Percentiles rank a stretch among this genome's conserved stretches.
Evolutionary conservation across 2,797 vertebrate species (phyloP).

Genomic region (Vespertilio murinus): DNA sequence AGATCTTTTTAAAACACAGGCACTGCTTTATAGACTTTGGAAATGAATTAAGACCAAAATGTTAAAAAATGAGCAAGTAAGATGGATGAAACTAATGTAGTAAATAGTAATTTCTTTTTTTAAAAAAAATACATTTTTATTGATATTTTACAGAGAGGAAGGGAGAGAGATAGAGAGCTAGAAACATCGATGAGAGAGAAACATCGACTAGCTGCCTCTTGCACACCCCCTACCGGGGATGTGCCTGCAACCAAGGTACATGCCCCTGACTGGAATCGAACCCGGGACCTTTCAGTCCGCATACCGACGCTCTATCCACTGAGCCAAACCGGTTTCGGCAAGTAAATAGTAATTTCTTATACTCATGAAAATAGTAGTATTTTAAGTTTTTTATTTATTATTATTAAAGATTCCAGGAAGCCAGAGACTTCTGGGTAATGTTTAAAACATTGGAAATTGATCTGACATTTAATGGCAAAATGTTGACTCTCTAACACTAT

Average conservation of each 20-base stretch:
- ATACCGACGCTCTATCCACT: too few relatives aligned
- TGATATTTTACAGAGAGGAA: too few relatives aligned
- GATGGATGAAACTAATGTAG: slow-evolving; percentile 10
- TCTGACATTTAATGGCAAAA: slow-evolving; percentile 73
- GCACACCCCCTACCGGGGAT: too few relatives aligned
- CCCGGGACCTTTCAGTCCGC: too few relatives aligned
- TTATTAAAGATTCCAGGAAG: slow-evolving; percentile 68
- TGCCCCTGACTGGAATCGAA: too few relatives aligned
- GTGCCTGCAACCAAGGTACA: too few relatives aligned
- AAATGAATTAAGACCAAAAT: not conserved
- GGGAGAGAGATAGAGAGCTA: too few relatives aligned
- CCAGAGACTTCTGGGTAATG: slow-evolving; percentile 68
- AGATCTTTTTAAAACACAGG: not conserved
- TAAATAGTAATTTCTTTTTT: slow-evolving; percentile 51
- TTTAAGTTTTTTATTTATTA: not conserved
- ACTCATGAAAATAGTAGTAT: slow-evolving; percentile 58
- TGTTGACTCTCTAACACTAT: slow-evolving; percentile 36
- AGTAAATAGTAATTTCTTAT: slow-evolving; percentile 44
- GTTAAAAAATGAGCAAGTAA: slow-evolving; percentile 27
- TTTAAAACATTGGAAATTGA: slow-evolving; percentile 75
- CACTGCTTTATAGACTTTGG: not conserved
- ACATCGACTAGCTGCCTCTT: too few relatives aligned
- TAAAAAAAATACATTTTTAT: too few relatives aligned
- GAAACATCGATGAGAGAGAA: too few relatives aligned
- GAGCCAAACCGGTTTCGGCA: too few relatives aligned